Base-by-base conservation (phyloP, 2,888 invertebrate species). In the Lysandra bellargus region DNA sequence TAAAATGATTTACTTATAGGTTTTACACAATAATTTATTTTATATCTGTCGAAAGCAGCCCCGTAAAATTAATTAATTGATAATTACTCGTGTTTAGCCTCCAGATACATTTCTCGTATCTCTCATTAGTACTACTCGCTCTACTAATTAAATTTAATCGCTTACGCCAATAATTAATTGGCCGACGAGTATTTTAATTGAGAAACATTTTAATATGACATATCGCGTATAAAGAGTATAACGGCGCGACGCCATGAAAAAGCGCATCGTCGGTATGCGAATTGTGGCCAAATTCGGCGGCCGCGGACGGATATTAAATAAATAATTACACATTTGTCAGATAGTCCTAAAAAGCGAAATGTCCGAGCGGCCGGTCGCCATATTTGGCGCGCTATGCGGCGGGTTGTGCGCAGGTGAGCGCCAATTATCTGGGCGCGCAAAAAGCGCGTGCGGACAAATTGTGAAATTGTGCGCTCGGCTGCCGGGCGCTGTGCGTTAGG, bases 281-380 rank as follows among this genome's bases (percentile, higher is more conserved):
- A 92, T 92, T 89, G 91, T 92, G 91, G 88, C 94, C 93, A 92
- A 94, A 93, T 86, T 83, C 85, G 91, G 91, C 87, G 87, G 82
- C 83, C 82, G 84, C 85, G 84, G 88, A 87, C 88, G 89, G 89
- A 91, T 93, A 94, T 94, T 93, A 93, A 93, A 94, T 94, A 94
- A 93, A 94, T 94, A 94, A 94, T 94, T 94, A 94, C 93, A 93
- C 94, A 94, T 94, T 94, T 94, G 94, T 94, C 94, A 93, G 92
- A 91, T 92, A 90, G 86, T 87, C 88, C 89, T 92, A 94, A 93
- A 92, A 93, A 94, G 91, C 90, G 87, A 88, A 89, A 88, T 89
- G 91, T 87, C 88, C 87, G 87, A 85, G 88, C 87, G 85, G 83
- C 90, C 81, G 83, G 89, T 87, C 86, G 86, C 94, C 93, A 86